phyloP scores from a whole-genome alignment of 2,888 invertebrate genomes.

The Baronia brevicornis region DNA sequence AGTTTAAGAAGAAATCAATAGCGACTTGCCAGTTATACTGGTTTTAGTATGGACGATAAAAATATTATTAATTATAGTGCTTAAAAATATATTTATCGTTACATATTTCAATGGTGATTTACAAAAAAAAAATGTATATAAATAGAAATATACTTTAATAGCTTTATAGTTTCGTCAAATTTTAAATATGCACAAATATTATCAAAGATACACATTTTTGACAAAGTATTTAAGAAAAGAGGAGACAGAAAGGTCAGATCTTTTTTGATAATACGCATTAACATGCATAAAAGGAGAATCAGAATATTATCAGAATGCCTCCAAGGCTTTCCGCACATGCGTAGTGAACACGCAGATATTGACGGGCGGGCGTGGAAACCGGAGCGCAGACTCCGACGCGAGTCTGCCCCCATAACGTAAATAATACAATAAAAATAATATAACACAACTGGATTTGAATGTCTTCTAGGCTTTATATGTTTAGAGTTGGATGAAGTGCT shows the following conservation, averaged over 20 bases:
- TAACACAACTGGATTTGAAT: conserved; percentile 57
- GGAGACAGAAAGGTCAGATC: conserved; percentile 37
- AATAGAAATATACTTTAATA: no score
- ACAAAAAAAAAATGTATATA: no score
- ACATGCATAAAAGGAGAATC: conserved; percentile 66
- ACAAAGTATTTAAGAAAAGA: conserved; percentile 23
- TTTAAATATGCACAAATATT: no score
- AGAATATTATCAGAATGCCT: conserved; percentile 55
- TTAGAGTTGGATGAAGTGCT: no score
- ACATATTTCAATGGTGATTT: no score
- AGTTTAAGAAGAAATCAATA: no score
- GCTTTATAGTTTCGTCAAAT: no score
- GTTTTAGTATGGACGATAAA: no score
- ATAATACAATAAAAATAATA: conserved; percentile 70
- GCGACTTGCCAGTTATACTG: no score
- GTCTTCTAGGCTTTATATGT: conserved; percentile 33
- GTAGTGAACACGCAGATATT: conserved; percentile 44
- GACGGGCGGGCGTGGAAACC: conserved; percentile 37
- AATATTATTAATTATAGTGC: no score
- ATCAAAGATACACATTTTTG: no score
- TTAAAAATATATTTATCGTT: no score
- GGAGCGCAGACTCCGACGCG: conserved; percentile 49
- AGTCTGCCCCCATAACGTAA: conserved; percentile 42
- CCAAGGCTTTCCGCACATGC: conserved; percentile 59
- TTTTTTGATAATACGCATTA: conserved; percentile 56